phyloP scores from a whole-genome alignment of 2,113 vertebrate species.

The Bungarus multicinctus region DNA sequence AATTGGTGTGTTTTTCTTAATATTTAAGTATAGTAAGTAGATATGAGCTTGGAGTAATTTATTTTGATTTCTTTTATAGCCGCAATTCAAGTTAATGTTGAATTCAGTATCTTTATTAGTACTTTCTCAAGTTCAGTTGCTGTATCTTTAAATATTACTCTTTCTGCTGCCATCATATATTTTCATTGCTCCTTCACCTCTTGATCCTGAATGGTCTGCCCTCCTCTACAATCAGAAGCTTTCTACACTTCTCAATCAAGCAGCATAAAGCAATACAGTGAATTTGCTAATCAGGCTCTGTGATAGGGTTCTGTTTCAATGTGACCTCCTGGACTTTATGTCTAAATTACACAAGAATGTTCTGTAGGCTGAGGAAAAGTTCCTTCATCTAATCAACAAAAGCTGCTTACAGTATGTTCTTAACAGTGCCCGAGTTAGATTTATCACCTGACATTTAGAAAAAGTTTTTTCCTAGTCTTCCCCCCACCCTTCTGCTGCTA shows the following conservation, averaged over 20 bases:
- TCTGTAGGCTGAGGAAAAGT: conserved; percentile 6
- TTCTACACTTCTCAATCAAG: background rate
- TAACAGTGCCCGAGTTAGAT: background rate
- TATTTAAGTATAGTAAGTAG: background rate
- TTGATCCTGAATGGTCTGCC: background rate
- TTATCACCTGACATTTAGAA: conserved; percentile 2
- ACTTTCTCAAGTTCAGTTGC: background rate
- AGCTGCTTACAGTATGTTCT: conserved; percentile 30
- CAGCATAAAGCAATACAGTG: background rate
- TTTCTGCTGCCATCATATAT: background rate
- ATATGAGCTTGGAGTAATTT: background rate
- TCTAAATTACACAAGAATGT: conserved; percentile 16
- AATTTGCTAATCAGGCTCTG: background rate
- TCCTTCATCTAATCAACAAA: conserved; percentile 30
- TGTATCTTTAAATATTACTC: background rate
- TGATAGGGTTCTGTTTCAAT: background rate
- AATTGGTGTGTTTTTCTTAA: background rate
- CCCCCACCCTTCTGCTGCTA: background rate
- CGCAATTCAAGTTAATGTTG: background rate
- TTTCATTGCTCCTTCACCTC: too few relatives aligned
- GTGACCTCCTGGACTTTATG: background rate
- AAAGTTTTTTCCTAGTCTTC: background rate
- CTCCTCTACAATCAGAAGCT: background rate
- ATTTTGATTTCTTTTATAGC: background rate
- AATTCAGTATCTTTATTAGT: background rate